Evolutionary conservation across 2,888 invertebrate species (phyloP).

Genomic region (Synanthedon tipuliformis): DNA sequence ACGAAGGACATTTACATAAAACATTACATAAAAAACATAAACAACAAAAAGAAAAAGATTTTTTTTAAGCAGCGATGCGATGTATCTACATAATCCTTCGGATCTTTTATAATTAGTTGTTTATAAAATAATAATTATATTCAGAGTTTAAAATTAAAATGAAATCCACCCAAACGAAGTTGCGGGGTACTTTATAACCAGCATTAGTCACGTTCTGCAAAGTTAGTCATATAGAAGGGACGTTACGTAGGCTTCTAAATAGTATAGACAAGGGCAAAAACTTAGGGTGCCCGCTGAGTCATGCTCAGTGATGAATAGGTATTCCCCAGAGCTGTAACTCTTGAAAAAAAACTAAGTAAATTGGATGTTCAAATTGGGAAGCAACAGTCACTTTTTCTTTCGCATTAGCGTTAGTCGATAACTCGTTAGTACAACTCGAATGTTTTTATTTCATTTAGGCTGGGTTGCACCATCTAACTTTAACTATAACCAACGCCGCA

Average conservation of each 20-base stretch:
- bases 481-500: too few species aligned
- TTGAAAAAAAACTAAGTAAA: neutral
- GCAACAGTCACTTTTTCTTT: slow-evolving; percentile 5
- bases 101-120: too few species aligned
- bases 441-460: too few species aligned
- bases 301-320: slow-evolving; percentile 1
- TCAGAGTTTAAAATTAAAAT: too few species aligned
- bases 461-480: too few species aligned
- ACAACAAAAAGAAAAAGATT: too few species aligned
- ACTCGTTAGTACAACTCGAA: neutral
- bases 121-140: too few species aligned
- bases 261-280: slow-evolving; percentile 1
- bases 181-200: neutral
- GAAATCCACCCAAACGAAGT: too few species aligned
- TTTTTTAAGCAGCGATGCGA: too few species aligned
- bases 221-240: neutral
- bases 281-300: slow-evolving; percentile 3
- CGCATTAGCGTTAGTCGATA: neutral
- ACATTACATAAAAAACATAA: too few species aligned
- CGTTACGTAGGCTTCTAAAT: neutral
- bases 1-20: too few species aligned
- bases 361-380: slow-evolving; percentile 6
- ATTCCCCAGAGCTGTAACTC: neutral
- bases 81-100: too few species aligned
- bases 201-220: neutral